These are phyloP conservation scores for Heterodera carotae DNA, from an alignment of 1,140 invertebrate genomes.

Conservation along the genomic window DNA sequence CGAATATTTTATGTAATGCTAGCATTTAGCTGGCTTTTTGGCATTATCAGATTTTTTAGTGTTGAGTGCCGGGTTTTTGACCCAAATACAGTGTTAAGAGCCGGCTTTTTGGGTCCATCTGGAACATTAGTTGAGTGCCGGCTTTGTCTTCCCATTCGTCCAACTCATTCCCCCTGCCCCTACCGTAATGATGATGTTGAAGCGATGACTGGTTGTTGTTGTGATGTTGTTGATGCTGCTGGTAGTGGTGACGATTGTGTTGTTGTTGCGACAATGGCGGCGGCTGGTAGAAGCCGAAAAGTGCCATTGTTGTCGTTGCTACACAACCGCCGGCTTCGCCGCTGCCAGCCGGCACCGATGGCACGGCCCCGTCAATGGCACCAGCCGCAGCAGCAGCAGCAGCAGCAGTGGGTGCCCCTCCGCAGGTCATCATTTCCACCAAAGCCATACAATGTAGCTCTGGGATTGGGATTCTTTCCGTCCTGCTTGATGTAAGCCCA, in stretches of 20 bases:
- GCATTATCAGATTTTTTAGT: too few species aligned
- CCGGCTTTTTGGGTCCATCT: too few species aligned
- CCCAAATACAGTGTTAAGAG: too few species aligned
- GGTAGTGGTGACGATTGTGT: not conserved
- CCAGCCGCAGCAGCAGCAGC: not conserved
- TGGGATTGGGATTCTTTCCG: too few species aligned
- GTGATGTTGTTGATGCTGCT: not conserved
- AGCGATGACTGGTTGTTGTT: not conserved
- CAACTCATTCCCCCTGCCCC: too few species aligned
- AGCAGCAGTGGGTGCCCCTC: not conserved
- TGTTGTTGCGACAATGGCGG: not conserved
- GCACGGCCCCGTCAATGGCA: not conserved
- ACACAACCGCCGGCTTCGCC: not conserved
- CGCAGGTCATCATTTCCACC: not conserved
- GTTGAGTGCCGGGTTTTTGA: too few species aligned
- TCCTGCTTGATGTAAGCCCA: too few species aligned
- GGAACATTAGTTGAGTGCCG: too few species aligned
- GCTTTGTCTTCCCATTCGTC: too few species aligned
- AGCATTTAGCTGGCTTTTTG: too few species aligned
- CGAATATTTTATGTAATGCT: too few species aligned
- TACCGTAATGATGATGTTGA: not conserved
- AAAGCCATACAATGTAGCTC: conserved; percentile 13
- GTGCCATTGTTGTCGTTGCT: conserved; percentile 4
- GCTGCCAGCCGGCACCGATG: not conserved
- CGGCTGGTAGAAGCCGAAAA: not conserved